Evolutionary conservation across 2,888 invertebrate species (phyloP).

Genomic region (Buathra laborator): DNA sequence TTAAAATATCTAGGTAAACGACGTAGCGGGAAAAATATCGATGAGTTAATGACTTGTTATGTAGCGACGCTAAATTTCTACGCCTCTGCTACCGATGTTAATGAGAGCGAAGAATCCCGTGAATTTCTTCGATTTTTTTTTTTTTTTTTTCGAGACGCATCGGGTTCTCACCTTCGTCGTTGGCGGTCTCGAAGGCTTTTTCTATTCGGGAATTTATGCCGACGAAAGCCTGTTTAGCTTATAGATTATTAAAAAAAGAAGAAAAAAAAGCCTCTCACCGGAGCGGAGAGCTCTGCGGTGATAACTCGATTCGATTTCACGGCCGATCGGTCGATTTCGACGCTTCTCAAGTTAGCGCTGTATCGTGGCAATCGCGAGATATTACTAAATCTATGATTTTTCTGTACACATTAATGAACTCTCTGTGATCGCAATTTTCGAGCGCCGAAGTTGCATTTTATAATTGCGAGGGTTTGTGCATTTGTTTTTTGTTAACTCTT

Average conservation of each 20-base stretch:
- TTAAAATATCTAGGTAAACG: not conserved
- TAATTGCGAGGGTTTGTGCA: not conserved
- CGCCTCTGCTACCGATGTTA: not conserved
- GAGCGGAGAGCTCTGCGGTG: not conserved
- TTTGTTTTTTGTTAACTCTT: not conserved
- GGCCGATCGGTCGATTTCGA: not conserved
- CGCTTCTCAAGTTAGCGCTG: not conserved
- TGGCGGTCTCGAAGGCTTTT: not conserved
- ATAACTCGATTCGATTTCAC: not conserved
- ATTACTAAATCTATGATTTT: not conserved
- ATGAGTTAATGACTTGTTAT: conserved; percentile 37
- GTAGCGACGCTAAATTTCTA: not conserved
- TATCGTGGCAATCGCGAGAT: not conserved
- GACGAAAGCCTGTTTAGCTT: conserved; percentile 2
- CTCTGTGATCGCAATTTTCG: not conserved
- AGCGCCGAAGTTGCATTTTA: not conserved
- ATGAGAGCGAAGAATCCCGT: conserved; percentile 29
- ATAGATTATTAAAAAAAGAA: not conserved
- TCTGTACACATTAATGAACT: not conserved
- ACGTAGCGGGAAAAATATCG: conserved; percentile 2
- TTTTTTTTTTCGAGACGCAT: not conserved
- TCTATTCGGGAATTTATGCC: not conserved
- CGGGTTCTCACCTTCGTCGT: not conserved
- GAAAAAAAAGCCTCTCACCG: not conserved
- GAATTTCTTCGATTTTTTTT: not conserved